Base-by-base conservation (phyloP, 2,113 vertebrate genomes). In the Pseudolaguvia tuberculata region DNA sequence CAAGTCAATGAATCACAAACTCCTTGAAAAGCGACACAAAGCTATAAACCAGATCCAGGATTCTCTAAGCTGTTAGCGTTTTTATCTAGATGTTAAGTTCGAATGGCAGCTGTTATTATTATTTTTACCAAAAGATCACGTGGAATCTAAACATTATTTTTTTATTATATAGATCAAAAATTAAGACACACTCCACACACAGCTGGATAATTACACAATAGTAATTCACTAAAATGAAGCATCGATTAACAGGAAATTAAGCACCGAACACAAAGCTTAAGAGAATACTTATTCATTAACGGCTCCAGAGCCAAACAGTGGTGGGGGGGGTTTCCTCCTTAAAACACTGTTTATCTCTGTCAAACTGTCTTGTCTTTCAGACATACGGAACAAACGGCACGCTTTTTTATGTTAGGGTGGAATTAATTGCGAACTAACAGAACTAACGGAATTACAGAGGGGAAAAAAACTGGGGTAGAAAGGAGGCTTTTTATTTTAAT, bases 371-470 rank as follows among this genome's bases (percentile, higher is more conserved):
- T 82, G 76, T 81, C 80, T 70, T 79, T 70, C 57, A 80, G 82
- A 82, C 78, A 75, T 81, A 84, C 81, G 85, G 73, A 81, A 84
- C 81, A 86, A 83, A 73, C 73, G 79, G 72, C 66, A 79, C 75
- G 84, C 71, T 87, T 75, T 84, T 86, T 83, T 81, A 6, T 84
- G 85, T 79, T 52, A 82, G 52, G 21, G 80, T 77, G 80, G 87
- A 85, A 87, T 84, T 74, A 86, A 88, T 84, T 81, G 78, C 73
- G 72, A 79, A 68, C 65, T 78, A 68, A 51, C 59, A 73, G 72
- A 72, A 52, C n/a, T n/a, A 63, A 65, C 50, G 12, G 57, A 78
- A 47, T 71, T 55, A 72, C 52, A 15, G 39, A 53, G 48, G 35
- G 72, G 75, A 72, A 69, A 62, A 42, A 63, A 55, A 65, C 48